These are phyloP conservation scores for Spisula solida DNA, from an alignment of 2,888 invertebrate genomes.

Conservation along the genomic window DNA sequence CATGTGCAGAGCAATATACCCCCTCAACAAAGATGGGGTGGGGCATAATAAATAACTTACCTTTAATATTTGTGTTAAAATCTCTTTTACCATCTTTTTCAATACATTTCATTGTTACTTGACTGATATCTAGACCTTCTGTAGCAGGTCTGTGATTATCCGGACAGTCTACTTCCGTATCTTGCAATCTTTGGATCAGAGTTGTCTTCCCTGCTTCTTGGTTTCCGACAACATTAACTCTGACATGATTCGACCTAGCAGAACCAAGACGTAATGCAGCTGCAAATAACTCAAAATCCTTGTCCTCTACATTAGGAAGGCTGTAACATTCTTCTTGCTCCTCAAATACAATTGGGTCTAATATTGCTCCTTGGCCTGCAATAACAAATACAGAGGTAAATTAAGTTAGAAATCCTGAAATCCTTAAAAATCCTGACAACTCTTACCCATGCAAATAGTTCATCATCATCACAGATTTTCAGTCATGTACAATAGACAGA, in stretches of 20 bases:
- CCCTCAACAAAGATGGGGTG: no score
- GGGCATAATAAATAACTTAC: slow-evolving; percentile 4
- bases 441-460: no score
- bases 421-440: no score
- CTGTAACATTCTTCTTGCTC: slow-evolving; percentile 10
- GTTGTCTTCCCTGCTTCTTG: slow-evolving; percentile 55
- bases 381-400: background rate
- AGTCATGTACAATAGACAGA: no score
- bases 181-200: slow-evolving; percentile 39
- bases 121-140: slow-evolving; percentile 48
- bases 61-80: slow-evolving; percentile 38
- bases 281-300: slow-evolving; percentile 25
- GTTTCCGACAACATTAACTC: slow-evolving; percentile 56
- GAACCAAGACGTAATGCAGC: slow-evolving; percentile 26
- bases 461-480: no score
- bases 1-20: no score
- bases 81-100: slow-evolving; percentile 24
- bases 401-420: no score
- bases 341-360: background rate
- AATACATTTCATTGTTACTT: slow-evolving; percentile 29
- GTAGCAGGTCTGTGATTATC: background rate
- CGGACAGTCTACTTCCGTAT: background rate
- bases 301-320: background rate
- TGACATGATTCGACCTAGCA: slow-evolving; percentile 38
- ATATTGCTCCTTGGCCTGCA: background rate